Conservation (phyloP, 2,888 invertebrate species). For the Dexiosoma caninum region DNA sequence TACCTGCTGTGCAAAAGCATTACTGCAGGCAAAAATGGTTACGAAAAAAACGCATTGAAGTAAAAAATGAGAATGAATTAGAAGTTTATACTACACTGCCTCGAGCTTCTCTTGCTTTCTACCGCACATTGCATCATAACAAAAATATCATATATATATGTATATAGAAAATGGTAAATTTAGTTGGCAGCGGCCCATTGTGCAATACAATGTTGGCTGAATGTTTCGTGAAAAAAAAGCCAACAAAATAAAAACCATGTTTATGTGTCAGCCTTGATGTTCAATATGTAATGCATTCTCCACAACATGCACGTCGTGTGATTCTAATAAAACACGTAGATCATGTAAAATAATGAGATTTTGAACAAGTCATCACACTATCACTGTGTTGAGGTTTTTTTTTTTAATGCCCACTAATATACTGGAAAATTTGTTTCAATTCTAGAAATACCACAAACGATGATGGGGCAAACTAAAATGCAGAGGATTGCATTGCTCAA, state of each 20-base stretch:
- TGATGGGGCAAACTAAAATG: neutral
- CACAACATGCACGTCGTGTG: conserved; percentile 33
- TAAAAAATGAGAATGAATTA: too few species aligned
- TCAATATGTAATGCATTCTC: conserved; percentile 9
- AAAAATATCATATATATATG: too few species aligned
- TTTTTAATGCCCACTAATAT: conserved; percentile 23
- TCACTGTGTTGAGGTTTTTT: conserved; percentile 22
- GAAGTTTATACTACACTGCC: too few species aligned
- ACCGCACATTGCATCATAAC: too few species aligned
- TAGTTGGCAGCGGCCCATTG: neutral
- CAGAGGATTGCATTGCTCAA: neutral
- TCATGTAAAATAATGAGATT: conserved; percentile 57
- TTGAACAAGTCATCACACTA: conserved; percentile 49
- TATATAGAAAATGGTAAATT: too few species aligned
- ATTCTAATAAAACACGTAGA: conserved; percentile 42
- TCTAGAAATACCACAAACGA: conserved; percentile 3
- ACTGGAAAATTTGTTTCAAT: conserved; percentile 46
- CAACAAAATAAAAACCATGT: neutral
- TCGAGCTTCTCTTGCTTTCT: too few species aligned
- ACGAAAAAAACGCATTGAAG: too few species aligned
- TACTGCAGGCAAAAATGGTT: too few species aligned
- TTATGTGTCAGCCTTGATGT: neutral
- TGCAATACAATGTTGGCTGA: neutral
- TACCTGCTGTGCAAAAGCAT: too few species aligned
- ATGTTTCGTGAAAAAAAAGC: neutral